Percentiles rank a stretch among this genome's conserved stretches.
These are phyloP conservation scores for Sesia apiformis DNA, from an alignment of 2,888 invertebrate genomes.

Conservation along the genomic window DNA sequence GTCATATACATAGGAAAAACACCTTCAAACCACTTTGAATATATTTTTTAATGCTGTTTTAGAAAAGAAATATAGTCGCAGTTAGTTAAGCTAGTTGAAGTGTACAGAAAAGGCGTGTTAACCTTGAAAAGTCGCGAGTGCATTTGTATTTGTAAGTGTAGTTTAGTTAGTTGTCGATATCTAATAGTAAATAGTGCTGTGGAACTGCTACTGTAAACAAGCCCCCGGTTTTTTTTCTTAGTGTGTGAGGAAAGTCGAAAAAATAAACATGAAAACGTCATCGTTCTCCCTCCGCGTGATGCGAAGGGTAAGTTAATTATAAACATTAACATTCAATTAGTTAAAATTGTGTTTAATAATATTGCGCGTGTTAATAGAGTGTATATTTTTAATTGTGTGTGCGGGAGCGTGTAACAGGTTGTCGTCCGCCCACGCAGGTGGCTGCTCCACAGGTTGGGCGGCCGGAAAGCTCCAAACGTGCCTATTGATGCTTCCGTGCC, in stretches of 20 bases:
- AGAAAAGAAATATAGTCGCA: not conserved
- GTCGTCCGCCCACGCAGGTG: slow-evolving; percentile 15
- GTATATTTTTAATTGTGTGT: not conserved
- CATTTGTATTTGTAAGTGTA: slow-evolving; percentile 8
- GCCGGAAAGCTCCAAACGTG: slow-evolving; percentile 12
- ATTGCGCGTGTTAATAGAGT: slow-evolving; percentile 1
- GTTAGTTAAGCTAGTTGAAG: not conserved
- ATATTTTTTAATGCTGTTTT: not conserved
- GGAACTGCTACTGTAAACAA: slow-evolving; percentile 3
- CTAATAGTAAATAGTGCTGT: slow-evolving; percentile 1
- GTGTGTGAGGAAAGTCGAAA: slow-evolving; percentile 25
- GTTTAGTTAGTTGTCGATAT: not conserved
- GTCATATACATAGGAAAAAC: slow-evolving; percentile 14
- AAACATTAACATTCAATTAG: not conserved
- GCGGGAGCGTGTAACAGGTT: slow-evolving; percentile 35
- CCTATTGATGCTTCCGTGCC: slow-evolving; percentile 26
- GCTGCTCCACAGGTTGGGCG: slow-evolving; percentile 50
- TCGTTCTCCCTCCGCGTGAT: slow-evolving; percentile 85
- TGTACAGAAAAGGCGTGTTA: not conserved
- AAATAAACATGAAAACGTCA: slow-evolving; percentile 83
- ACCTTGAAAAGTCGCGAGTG: slow-evolving; percentile 17
- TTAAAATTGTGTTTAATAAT: not conserved
- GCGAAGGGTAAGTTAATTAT: slow-evolving; percentile 78
- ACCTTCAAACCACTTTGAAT: not conserved
- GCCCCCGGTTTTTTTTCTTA: slow-evolving; percentile 10